phyloP scores from a whole-genome alignment of 2,797 vertebrate genomes.

The Apogon hyalosoma region DNA sequence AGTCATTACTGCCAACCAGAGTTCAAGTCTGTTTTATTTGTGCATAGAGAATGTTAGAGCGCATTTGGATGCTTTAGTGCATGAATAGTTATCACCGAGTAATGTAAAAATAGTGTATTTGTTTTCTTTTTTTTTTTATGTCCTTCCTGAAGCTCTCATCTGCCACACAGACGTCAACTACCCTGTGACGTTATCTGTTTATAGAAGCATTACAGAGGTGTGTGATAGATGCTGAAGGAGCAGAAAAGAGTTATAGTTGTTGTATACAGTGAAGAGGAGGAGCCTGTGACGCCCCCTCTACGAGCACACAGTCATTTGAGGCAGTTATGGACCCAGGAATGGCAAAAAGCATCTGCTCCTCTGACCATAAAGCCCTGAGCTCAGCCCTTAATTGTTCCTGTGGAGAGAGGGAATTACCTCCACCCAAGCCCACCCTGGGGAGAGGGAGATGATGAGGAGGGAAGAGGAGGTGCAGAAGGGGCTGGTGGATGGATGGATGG shows the following conservation, averaged over 20 bases:
- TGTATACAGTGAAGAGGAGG: slow-evolving; percentile 60
- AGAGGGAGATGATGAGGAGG: slow-evolving; percentile 47
- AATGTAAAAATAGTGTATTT: background rate
- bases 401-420: slow-evolving; percentile 75
- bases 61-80: too few relatives aligned
- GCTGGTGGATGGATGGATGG: slow-evolving; percentile 64
- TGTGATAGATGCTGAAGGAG: slow-evolving; percentile 77
- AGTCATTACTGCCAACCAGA: too few relatives aligned
- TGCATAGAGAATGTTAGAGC: too few relatives aligned
- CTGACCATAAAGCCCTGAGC: slow-evolving; percentile 84
- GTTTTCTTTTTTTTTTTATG: slow-evolving; percentile 37
- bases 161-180: slow-evolving; percentile 56
- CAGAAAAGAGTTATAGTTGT: slow-evolving; percentile 69
- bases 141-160: slow-evolving; percentile 51
- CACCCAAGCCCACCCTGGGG: slow-evolving; percentile 68
- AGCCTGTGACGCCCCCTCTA: slow-evolving; percentile 49
- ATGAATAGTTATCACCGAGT: too few relatives aligned
- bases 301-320: slow-evolving; percentile 63
- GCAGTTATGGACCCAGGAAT: slow-evolving; percentile 82
- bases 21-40: too few relatives aligned
- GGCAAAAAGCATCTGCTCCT: slow-evolving; percentile 83
- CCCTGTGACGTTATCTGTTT: slow-evolving; percentile 69
- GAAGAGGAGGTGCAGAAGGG: slow-evolving; percentile 37
- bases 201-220: slow-evolving; percentile 65
- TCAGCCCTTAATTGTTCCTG: slow-evolving; percentile 82